Evolutionary conservation across 2,797 vertebrate species (phyloP).

Genomic region (Lagocephalus sceleratus): DNA sequence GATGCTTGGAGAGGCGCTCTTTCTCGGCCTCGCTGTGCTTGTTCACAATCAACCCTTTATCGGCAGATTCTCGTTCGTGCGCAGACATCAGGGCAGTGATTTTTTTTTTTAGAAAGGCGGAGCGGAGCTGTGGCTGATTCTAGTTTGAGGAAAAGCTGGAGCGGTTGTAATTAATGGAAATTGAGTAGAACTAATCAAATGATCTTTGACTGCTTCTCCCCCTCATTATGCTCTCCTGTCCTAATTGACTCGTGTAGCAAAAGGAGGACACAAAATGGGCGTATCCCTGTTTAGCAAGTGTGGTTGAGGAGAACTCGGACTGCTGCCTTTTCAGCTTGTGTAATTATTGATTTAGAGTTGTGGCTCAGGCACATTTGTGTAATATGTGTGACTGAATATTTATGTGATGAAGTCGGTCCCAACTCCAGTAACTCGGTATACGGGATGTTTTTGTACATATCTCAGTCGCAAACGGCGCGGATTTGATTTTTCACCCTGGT

Average conservation of each 20-base stretch:
- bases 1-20: background rate
- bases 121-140: constrained; percentile 2
- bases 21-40: constrained; percentile 2
- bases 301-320: background rate
- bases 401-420: no score
- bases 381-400: no score
- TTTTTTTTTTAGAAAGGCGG: background rate
- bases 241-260: constrained; percentile 6
- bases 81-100: no score
- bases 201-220: constrained; percentile 1
- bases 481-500: no score
- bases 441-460: no score
- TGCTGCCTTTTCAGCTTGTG: background rate
- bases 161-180: background rate
- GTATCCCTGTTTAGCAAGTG: constrained; percentile 4
- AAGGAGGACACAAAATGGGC: constrained; percentile 6
- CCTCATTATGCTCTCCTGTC: constrained; percentile 1
- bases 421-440: no score
- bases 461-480: no score
- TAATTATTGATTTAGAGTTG: no score
- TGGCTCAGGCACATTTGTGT: no score
- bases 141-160: constrained; percentile 9
- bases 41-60: background rate
- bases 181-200: constrained; percentile 38
- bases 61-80: background rate